Conservation (phyloP, 2,797 vertebrate species). For the Catamblyrhynchus diadema region DNA sequence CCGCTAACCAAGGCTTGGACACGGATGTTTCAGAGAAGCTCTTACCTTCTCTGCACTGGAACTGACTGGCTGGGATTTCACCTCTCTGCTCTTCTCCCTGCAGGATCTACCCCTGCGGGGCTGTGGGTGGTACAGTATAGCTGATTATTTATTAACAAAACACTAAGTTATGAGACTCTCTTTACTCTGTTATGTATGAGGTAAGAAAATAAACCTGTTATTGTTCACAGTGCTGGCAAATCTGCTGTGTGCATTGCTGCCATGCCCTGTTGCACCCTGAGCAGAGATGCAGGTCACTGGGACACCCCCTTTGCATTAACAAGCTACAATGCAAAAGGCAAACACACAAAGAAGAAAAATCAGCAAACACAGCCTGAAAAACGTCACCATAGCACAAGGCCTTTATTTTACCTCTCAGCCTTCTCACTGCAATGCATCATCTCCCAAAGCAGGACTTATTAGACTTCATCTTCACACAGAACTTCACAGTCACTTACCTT, state of each 20-base stretch:
- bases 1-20: not conserved
- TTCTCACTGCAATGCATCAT: not conserved
- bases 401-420: not conserved
- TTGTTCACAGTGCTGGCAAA: not conserved
- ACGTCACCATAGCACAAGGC: not conserved
- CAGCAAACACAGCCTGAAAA: not conserved
- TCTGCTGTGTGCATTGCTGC: not conserved
- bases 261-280: fast-evolving
- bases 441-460: not conserved
- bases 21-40: not conserved
- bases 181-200: not conserved
- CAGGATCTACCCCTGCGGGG: not conserved
- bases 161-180: not conserved
- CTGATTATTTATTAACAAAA: slow-evolving; percentile 42
- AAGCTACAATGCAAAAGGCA: not conserved
- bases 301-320: fast-evolving
- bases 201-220: slow-evolving; percentile 29
- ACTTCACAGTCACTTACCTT: too few species aligned
- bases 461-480: not conserved
- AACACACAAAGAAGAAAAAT: not conserved
- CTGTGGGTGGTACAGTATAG: not conserved
- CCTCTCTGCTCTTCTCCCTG: not conserved
- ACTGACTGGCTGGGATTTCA: not conserved
- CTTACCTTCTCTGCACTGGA: not conserved
- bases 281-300: not conserved